Conservation (phyloP, 2,888 invertebrate genomes). For the Synergus laeviventris region DNA sequence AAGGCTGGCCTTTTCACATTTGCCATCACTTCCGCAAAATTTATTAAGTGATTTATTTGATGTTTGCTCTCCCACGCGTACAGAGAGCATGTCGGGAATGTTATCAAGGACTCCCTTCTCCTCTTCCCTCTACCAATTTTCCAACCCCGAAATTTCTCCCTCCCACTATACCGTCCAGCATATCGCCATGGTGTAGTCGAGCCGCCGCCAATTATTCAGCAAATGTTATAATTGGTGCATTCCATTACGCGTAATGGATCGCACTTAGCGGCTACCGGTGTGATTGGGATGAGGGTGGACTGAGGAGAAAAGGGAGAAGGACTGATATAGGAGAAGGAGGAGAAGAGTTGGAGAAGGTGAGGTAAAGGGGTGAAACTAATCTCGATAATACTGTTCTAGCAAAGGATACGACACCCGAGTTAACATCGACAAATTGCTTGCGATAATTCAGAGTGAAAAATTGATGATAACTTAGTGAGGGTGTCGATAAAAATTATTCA, state of each 20-base stretch:
- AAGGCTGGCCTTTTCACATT: constrained; percentile 66
- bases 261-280: constrained; percentile 74
- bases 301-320: constrained; percentile 40
- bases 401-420: constrained; percentile 51
- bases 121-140: constrained; percentile 42
- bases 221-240: constrained; percentile 76
- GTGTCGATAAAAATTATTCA: background rate
- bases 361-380: constrained; percentile 66
- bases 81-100: constrained; percentile 43
- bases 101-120: constrained; percentile 57
- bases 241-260: constrained; percentile 75
- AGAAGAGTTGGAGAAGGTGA: constrained; percentile 40
- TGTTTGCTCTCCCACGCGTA: constrained; percentile 62
- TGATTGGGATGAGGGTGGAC: constrained; percentile 64
- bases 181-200: constrained; percentile 57
- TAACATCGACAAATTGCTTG: constrained; percentile 16
- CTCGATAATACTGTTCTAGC: constrained; percentile 68
- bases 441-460: constrained; percentile 4
- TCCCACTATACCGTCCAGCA: constrained; percentile 51
- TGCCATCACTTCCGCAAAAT: constrained; percentile 64
- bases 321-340: constrained; percentile 38
- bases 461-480: background rate
- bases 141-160: constrained; percentile 47
- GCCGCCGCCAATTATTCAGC: constrained; percentile 74
- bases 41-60: constrained; percentile 72